A percentile compares a stretch with the other conserved stretches of the same genome.
phyloP scores from a whole-genome alignment of 2,888 invertebrate species.

The Horisme vitalbata region DNA sequence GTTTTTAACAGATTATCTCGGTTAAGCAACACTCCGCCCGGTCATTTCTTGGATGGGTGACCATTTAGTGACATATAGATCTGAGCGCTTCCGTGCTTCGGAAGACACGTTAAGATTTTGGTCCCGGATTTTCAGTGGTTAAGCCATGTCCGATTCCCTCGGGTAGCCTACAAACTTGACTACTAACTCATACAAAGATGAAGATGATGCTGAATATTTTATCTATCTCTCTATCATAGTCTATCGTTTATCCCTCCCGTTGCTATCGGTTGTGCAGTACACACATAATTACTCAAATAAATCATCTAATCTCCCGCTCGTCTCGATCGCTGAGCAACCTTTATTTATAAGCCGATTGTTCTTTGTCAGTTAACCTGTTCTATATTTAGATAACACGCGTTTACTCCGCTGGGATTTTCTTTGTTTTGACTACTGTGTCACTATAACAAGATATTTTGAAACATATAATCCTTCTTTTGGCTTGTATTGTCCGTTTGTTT shows the following conservation, averaged over 20 bases:
- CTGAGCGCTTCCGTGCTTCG: no score
- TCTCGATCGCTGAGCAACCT: constrained; percentile 25
- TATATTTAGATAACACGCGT: constrained; percentile 10
- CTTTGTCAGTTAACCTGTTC: constrained; percentile 21
- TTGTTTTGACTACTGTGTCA: constrained; percentile 19
- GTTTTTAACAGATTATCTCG: no score
- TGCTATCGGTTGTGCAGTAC: constrained; percentile 62
- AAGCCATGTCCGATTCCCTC: no score
- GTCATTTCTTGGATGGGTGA: no score
- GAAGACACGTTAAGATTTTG: no score
- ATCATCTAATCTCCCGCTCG: constrained; percentile 53
- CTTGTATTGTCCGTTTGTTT: constrained; percentile 1
- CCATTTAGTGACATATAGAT: no score
- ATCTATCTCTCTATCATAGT: not conserved
- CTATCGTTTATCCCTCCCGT: constrained; percentile 13
- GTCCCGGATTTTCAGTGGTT: no score
- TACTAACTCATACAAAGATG: no score
- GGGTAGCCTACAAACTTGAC: no score
- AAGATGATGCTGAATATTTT: no score
- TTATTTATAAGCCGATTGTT: constrained; percentile 27
- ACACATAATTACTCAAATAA: constrained; percentile 73
- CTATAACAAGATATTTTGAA: constrained; percentile 10
- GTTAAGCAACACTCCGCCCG: no score
- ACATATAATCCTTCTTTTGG: constrained; percentile 9
- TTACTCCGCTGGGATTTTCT: constrained; percentile 11